phyloP scores from a whole-genome alignment of 2,888 invertebrate species.

The Spisula solida region DNA sequence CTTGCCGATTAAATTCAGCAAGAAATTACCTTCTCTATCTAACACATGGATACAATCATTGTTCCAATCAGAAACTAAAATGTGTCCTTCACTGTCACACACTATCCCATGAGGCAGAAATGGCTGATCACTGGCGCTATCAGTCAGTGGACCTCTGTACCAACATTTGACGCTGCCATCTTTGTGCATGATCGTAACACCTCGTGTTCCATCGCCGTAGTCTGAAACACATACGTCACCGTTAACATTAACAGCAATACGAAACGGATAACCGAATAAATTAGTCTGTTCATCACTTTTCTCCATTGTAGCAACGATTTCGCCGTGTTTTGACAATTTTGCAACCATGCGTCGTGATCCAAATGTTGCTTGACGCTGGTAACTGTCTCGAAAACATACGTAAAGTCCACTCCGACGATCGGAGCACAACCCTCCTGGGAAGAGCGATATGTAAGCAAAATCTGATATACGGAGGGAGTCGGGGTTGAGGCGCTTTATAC shows the following conservation, averaged over 20 bases:
- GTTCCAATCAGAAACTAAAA: conserved; percentile 74
- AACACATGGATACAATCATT: conserved; percentile 73
- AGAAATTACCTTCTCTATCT: conserved; percentile 67
- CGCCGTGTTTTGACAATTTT: conserved; percentile 69
- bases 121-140: conserved; percentile 61
- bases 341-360: conserved; percentile 71
- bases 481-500: conserved; percentile 69
- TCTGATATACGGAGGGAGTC: conserved; percentile 68
- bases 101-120: conserved; percentile 73
- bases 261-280: conserved; percentile 70
- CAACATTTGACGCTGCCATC: conserved; percentile 62
- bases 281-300: conserved; percentile 69
- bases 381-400: conserved; percentile 72
- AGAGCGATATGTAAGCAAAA: conserved; percentile 69
- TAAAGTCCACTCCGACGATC: conserved; percentile 67
- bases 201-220: conserved; percentile 70
- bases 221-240: conserved; percentile 72
- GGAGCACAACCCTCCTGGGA: conserved; percentile 67
- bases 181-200: conserved; percentile 65
- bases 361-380: conserved; percentile 59
- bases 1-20: conserved; percentile 62
- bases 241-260: conserved; percentile 68
- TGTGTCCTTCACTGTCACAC: conserved; percentile 71
- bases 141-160: conserved; percentile 64
- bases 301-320: conserved; percentile 69